Percentiles rank a stretch among this genome's conserved stretches.
Evolutionary conservation across 2,113 vertebrate species (phyloP).

Genomic region (Copsychus sechellarum): DNA sequence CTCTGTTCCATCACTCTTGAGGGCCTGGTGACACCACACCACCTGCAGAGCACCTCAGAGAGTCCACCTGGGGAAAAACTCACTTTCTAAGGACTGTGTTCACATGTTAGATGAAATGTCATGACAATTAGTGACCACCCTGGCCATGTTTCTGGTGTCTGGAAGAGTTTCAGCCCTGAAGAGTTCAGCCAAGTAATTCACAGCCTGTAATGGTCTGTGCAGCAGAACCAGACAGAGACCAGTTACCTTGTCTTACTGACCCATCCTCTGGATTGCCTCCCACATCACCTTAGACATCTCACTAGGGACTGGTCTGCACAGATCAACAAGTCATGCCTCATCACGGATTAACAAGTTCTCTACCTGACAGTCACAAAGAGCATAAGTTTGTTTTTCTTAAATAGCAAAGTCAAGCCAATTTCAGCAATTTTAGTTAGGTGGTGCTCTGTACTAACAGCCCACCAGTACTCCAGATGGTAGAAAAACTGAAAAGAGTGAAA

Average conservation of each 20-base stretch:
- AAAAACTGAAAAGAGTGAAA: background rate
- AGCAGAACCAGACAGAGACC: background rate
- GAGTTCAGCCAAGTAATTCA: background rate
- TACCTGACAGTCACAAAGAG: background rate
- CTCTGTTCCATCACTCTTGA: background rate
- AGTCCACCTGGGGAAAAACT: background rate
- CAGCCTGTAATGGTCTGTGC: background rate
- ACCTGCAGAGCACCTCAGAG: background rate
- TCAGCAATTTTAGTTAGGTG: background rate
- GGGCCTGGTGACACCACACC: background rate
- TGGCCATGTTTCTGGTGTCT: background rate
- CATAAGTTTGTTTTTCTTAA: background rate
- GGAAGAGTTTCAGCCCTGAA: background rate
- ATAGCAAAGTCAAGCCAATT: background rate
- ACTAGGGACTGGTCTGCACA: rapidly evolving
- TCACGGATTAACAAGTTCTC: background rate
- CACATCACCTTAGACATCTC: background rate
- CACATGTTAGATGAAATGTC: background rate
- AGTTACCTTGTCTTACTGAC: background rate
- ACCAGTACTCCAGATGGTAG: background rate
- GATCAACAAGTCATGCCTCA: background rate
- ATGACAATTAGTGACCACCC: background rate
- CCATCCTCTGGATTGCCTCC: background rate
- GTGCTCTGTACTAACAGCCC: background rate
- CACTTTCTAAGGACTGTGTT: background rate